Evolutionary conservation across 2,797 vertebrate species (phyloP).

Genomic region (Coluber constrictor): DNA sequence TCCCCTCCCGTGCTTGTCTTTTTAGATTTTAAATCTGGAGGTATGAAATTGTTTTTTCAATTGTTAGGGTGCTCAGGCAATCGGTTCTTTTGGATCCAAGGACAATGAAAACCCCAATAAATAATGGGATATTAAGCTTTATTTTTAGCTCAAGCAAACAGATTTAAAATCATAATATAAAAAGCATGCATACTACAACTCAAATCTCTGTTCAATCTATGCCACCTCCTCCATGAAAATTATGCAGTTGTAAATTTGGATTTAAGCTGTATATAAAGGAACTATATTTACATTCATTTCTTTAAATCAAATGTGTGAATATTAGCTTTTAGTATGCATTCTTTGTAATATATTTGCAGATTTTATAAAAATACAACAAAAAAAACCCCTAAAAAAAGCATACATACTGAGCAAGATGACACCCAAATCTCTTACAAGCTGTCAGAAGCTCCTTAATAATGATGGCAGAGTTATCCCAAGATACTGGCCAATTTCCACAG

Average conservation of each 20-base stretch:
- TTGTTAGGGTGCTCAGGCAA: background rate
- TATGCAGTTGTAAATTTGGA: constrained; percentile 68
- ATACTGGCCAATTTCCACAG: background rate
- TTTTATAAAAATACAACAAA: constrained; percentile 81
- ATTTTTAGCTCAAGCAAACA: background rate
- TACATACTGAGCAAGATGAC: background rate
- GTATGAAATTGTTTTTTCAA: background rate
- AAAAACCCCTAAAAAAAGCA: background rate
- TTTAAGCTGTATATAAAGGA: constrained; percentile 71
- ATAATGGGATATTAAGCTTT: background rate
- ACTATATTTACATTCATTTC: constrained; percentile 62
- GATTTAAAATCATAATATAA: background rate
- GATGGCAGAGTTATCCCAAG: background rate
- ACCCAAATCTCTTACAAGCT: background rate
- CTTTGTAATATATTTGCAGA: constrained; percentile 70
- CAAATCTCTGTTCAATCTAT: constrained; percentile 53
- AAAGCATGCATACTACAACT: constrained; percentile 38
- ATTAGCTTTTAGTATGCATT: constrained; percentile 69
- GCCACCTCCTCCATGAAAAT: constrained; percentile 58
- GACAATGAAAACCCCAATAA: background rate
- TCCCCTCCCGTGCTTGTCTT: background rate
- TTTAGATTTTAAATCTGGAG: background rate
- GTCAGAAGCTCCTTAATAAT: background rate
- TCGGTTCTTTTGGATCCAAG: too few relatives aligned
- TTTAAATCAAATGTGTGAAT: constrained; percentile 70